Conservation (phyloP, 2,113 vertebrate genomes). For the Phyllopteryx taeniolatus region DNA sequence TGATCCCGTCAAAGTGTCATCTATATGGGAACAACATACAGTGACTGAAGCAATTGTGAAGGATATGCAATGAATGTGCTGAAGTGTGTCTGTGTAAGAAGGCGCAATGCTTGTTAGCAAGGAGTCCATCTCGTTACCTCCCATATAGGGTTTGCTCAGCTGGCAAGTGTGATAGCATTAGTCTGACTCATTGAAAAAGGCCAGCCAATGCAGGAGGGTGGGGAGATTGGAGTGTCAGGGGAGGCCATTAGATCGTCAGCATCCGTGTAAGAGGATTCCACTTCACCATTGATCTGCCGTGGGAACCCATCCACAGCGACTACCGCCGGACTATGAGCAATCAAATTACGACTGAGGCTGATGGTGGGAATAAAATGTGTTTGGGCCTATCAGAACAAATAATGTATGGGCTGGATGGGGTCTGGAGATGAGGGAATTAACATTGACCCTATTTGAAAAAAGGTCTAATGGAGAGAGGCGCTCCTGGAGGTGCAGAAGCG, state of each 20-base stretch:
- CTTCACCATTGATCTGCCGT: conserved; percentile 40
- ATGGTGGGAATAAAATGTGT: conserved; percentile 9
- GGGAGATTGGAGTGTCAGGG: conserved; percentile 52
- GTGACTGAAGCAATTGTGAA: background rate
- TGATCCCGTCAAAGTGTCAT: background rate
- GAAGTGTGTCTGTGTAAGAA: conserved; percentile 5
- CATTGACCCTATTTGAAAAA: conserved; percentile 15
- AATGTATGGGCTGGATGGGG: conserved; percentile 31
- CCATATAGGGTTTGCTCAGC: conserved; percentile 13
- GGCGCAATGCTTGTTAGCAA: conserved; percentile 35
- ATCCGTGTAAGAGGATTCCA: conserved; percentile 35
- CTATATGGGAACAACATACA: background rate
- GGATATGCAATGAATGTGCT: background rate
- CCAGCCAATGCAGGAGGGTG: conserved; percentile 27
- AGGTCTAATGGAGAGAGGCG: conserved; percentile 1
- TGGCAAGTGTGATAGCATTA: conserved; percentile 6
- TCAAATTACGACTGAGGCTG: conserved; percentile 41
- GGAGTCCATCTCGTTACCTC: conserved; percentile 17
- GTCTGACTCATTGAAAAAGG: conserved; percentile 35
- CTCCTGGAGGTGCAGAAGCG: background rate
- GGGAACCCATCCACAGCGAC: conserved; percentile 34
- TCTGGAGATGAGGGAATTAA: conserved; percentile 21
- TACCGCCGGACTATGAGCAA: conserved; percentile 39
- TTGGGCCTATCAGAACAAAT: conserved; percentile 38
- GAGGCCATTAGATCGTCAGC: conserved; percentile 67